Conservation (phyloP, 2,113 vertebrate species). For the Mormyrus iriodes region DNA sequence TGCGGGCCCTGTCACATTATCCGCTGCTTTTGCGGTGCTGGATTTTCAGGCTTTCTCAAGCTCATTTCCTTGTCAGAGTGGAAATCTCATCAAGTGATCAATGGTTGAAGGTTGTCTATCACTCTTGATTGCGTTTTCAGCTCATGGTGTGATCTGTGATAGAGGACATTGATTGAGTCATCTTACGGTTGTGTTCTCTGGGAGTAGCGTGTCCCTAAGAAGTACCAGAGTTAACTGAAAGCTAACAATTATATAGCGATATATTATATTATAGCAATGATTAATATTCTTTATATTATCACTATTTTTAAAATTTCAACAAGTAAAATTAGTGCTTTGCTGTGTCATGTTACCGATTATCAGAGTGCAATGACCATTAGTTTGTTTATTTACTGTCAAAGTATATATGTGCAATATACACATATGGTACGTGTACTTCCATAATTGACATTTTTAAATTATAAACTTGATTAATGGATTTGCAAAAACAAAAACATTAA, state of each 20-base stretch:
- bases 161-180: neutral
- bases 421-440: neutral
- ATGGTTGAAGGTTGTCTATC: conserved; percentile 1
- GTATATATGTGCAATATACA: neutral
- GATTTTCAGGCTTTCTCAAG: neutral
- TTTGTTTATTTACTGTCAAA: neutral
- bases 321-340: neutral
- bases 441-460: neutral
- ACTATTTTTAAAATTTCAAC: neutral
- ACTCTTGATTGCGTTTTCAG: neutral
- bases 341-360: neutral
- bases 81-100: neutral
- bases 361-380: neutral
- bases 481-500: no score
- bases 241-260: neutral
- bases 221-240: neutral
- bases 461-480: neutral
- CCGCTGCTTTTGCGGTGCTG: neutral
- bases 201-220: neutral
- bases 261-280: neutral
- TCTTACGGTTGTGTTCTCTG: neutral
- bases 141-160: neutral
- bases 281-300: neutral
- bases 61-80: neutral
- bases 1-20: neutral